Evolutionary conservation across 2,888 invertebrate genomes (phyloP).

Genomic region (Drosophila incognita): DNA sequence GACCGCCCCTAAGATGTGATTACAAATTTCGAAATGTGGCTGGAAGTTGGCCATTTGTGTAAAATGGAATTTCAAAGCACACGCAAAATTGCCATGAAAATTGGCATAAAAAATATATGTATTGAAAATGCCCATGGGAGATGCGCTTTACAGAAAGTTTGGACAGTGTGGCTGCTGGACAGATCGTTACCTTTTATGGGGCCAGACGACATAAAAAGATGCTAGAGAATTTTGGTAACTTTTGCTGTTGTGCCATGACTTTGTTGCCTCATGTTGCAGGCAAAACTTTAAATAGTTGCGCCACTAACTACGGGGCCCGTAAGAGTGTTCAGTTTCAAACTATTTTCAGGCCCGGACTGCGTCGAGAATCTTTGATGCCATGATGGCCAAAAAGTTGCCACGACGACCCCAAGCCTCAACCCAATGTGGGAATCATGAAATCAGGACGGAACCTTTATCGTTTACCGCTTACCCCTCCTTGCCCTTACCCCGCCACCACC

Average conservation of each 20-base stretch:
- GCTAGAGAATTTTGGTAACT: slow-evolving; percentile 29
- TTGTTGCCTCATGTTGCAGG: slow-evolving; percentile 44
- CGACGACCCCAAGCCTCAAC: slow-evolving; percentile 4
- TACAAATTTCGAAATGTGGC: not conserved
- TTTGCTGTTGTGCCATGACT: slow-evolving; percentile 30
- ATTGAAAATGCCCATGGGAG: slow-evolving; percentile 1
- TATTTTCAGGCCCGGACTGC: slow-evolving; percentile 37
- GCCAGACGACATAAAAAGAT: slow-evolving; percentile 17
- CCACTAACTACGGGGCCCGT: slow-evolving; percentile 29
- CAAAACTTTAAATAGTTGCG: slow-evolving; percentile 64
- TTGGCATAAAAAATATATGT: not conserved
- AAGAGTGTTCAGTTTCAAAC: slow-evolving; percentile 50
- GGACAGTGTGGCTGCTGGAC: slow-evolving; percentile 11
- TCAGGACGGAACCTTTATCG: slow-evolving; percentile 2
- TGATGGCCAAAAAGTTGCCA: slow-evolving; percentile 44
- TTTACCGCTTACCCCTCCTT: not conserved
- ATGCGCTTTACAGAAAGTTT: slow-evolving; percentile 11
- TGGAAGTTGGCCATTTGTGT: not conserved
- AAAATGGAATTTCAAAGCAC: not conserved
- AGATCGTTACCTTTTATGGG: slow-evolving; percentile 44
- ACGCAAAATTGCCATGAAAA: slow-evolving; percentile 1
- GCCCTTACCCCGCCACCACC: not conserved
- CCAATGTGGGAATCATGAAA: slow-evolving; percentile 12
- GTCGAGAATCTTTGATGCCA: slow-evolving; percentile 55
- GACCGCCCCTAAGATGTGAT: not conserved